Evolutionary conservation across 35 echinoderm and acorn worm genomes (phyloP).

Genomic region (Holothuria glaberrima): DNA sequence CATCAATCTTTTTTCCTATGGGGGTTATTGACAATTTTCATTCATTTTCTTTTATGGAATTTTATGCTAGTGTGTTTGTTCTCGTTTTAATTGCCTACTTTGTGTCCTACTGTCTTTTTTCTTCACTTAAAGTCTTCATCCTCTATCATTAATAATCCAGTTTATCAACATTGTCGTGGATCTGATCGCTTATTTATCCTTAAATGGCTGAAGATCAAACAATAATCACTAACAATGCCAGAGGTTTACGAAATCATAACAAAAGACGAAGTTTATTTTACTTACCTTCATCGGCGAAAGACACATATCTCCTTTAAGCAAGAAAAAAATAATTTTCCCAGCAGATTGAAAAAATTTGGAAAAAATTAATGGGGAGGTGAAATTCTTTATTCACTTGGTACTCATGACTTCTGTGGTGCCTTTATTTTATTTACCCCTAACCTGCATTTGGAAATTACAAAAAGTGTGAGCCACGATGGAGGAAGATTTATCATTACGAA

Average conservation of each 20-base stretch:
- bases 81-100: too few relatives aligned
- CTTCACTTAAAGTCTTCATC: neutral
- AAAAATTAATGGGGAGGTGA: constrained; percentile 10
- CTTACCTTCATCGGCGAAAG: neutral
- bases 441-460: neutral
- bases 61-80: too few relatives aligned
- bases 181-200: too few relatives aligned
- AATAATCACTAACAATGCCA: neutral
- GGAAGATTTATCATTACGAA: too few relatives aligned
- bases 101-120: too few relatives aligned
- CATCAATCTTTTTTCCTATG: too few relatives aligned
- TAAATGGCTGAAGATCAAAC: constrained; percentile 8
- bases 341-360: neutral
- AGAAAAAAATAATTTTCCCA: neutral
- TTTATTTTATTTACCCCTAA: neutral
- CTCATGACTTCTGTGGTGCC: neutral
- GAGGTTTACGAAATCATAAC: neutral
- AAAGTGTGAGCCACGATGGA: too few relatives aligned
- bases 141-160: neutral
- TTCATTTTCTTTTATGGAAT: too few relatives aligned
- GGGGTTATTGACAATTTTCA: too few relatives aligned
- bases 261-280: too few relatives aligned
- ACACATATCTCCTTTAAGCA: neutral
- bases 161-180: too few relatives aligned
- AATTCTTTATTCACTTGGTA: neutral